Percentiles rank a stretch among this genome's conserved stretches.
These are phyloP conservation scores for Buphagus erythrorhynchus DNA, from an alignment of 2,797 vertebrate species.

Conservation along the genomic window DNA sequence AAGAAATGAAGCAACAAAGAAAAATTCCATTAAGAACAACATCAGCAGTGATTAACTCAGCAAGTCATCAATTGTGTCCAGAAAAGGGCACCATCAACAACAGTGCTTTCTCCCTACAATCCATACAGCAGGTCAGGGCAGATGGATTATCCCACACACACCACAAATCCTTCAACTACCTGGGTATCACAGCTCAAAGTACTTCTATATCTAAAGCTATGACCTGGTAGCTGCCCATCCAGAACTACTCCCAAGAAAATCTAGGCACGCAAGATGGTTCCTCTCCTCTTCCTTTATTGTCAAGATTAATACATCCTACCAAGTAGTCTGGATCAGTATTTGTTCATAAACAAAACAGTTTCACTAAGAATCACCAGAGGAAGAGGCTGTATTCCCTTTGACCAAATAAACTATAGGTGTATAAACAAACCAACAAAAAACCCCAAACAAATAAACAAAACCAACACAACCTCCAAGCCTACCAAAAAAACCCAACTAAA, in stretches of 20 bases:
- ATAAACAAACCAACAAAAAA: background rate
- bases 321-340: background rate
- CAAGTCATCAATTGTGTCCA: background rate
- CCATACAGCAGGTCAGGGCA: background rate
- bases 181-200: background rate
- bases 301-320: background rate
- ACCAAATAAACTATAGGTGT: background rate
- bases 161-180: background rate
- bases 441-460: background rate
- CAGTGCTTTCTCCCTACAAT: background rate
- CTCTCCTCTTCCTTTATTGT: background rate
- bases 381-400: background rate
- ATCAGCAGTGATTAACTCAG: background rate
- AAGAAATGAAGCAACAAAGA: background rate
- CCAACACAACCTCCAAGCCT: background rate
- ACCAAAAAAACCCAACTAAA: background rate
- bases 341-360: background rate
- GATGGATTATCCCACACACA: background rate
- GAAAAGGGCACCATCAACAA: background rate
- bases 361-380: background rate
- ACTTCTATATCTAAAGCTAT: background rate
- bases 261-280: fast-evolving
- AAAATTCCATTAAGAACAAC: background rate
- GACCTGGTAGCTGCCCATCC: background rate
- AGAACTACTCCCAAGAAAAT: background rate